Evolutionary conservation across 1,140 invertebrate genomes (phyloP).

Genomic region (Conopomorpha cramerella): DNA sequence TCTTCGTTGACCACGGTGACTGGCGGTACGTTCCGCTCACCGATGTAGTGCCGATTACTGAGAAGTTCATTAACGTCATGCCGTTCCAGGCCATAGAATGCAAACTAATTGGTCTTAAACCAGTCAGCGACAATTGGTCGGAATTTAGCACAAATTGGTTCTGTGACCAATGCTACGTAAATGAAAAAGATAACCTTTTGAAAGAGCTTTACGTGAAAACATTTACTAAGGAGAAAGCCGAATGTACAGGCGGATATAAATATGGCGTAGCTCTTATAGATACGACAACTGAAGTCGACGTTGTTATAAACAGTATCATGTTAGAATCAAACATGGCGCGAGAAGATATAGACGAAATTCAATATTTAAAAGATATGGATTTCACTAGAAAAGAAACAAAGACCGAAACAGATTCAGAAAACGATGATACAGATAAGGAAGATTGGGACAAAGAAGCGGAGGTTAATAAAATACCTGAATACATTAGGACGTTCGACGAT

Average conservation of each 20-base stretch:
- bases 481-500: too few species aligned
- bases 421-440: conserved; percentile 3
- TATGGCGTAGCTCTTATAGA: conserved; percentile 39
- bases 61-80: conserved; percentile 28
- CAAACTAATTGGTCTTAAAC: conserved; percentile 32
- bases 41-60: conserved; percentile 27
- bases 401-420: conserved; percentile 2
- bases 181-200: conserved; percentile 12
- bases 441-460: background rate
- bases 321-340: conserved; percentile 31
- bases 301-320: conserved; percentile 34
- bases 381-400: conserved; percentile 1
- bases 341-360: conserved; percentile 19
- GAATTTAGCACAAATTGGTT: conserved; percentile 41
- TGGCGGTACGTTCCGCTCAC: conserved; percentile 18
- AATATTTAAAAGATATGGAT: conserved; percentile 17
- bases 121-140: conserved; percentile 26
- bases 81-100: conserved; percentile 58
- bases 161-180: conserved; percentile 23
- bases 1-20: conserved; percentile 54
- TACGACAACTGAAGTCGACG: conserved; percentile 22
- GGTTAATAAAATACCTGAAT: too few species aligned
- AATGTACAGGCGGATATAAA: conserved; percentile 36
- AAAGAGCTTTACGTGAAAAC: conserved; percentile 38
- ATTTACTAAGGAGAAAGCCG: conserved; percentile 30